A percentile compares a stretch with the other conserved stretches of the same genome.
Conservation (phyloP, 2,113 vertebrate species). For the Aspidoscelis tigris region DNA sequence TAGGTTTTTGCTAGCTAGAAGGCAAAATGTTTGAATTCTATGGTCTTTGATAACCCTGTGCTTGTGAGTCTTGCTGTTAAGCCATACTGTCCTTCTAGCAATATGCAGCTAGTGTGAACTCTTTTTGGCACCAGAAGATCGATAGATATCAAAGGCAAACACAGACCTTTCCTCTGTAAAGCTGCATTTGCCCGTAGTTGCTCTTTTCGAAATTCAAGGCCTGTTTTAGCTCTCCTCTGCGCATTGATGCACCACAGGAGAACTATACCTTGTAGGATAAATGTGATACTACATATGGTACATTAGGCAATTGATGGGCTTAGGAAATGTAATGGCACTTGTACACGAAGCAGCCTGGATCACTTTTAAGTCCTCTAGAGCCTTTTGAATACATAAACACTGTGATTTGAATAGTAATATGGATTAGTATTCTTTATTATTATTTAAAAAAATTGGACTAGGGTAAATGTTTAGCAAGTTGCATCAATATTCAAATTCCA, state of each 20-base stretch:
- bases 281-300: constrained; percentile 49
- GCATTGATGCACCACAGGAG: constrained; percentile 17
- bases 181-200: not conserved
- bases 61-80: constrained; percentile 19
- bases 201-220: constrained; percentile 47
- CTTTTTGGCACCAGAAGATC: not conserved
- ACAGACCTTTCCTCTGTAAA: constrained; percentile 27
- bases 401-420: constrained; percentile 31
- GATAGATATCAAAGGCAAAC: constrained; percentile 31
- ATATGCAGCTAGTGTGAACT: constrained; percentile 14
- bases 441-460: not conserved
- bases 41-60: constrained; percentile 24
- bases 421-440: constrained; percentile 1
- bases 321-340: constrained; percentile 55
- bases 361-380: constrained; percentile 49
- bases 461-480: not conserved
- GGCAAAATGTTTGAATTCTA: constrained; percentile 14
- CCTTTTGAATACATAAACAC: constrained; percentile 40
- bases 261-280: constrained; percentile 51
- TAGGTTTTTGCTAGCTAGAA: constrained; percentile 30
- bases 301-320: constrained; percentile 66
- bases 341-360: constrained; percentile 36
- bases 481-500: constrained; percentile 8
- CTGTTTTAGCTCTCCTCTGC: constrained; percentile 20
- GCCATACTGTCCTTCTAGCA: not conserved